Evolutionary conservation across 2,113 vertebrate species (phyloP).

Genomic region (Pluvialis apricaria): DNA sequence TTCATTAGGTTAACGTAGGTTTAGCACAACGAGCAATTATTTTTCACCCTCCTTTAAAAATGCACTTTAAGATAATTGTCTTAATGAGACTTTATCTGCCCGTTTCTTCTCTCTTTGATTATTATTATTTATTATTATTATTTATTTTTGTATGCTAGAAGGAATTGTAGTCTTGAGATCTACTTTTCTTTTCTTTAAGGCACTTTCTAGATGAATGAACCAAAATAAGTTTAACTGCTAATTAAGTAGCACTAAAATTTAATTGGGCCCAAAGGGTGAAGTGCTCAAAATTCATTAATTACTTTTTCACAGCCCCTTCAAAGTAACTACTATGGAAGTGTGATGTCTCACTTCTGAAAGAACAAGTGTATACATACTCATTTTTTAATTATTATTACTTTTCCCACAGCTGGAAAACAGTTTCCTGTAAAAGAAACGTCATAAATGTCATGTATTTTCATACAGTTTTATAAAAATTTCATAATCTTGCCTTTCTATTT

Average conservation of each 20-base stretch:
- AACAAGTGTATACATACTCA: not conserved
- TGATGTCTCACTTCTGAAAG: not conserved
- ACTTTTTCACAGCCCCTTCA: slow-evolving; percentile 39
- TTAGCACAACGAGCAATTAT: slow-evolving; percentile 44
- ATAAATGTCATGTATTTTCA: not conserved
- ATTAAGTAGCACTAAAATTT: slow-evolving; percentile 74
- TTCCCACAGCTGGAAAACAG: not conserved
- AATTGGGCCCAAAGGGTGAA: slow-evolving; percentile 76
- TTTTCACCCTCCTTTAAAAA: slow-evolving; percentile 50
- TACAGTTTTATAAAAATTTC: not conserved
- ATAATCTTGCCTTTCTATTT: not conserved
- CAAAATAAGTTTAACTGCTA: slow-evolving; percentile 70
- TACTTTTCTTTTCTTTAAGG: slow-evolving; percentile 28
- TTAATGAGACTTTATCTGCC: slow-evolving; percentile 20
- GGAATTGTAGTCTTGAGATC: slow-evolving; percentile 33
- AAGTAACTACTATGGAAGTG: slow-evolving; percentile 18
- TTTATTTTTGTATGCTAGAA: not conserved
- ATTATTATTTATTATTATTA: slow-evolving; percentile 15
- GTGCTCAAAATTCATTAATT: slow-evolving; percentile 72
- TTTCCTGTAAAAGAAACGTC: not conserved
- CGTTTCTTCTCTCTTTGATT: not conserved
- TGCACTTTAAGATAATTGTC: slow-evolving; percentile 27
- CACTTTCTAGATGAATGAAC: slow-evolving; percentile 55
- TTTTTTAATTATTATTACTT: not conserved
- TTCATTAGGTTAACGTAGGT: slow-evolving; percentile 56